A percentile compares a stretch with the other conserved stretches of the same genome.
Evolutionary conservation across 1,140 invertebrate species (phyloP).

Genomic region (Melanaphis sacchari): DNA sequence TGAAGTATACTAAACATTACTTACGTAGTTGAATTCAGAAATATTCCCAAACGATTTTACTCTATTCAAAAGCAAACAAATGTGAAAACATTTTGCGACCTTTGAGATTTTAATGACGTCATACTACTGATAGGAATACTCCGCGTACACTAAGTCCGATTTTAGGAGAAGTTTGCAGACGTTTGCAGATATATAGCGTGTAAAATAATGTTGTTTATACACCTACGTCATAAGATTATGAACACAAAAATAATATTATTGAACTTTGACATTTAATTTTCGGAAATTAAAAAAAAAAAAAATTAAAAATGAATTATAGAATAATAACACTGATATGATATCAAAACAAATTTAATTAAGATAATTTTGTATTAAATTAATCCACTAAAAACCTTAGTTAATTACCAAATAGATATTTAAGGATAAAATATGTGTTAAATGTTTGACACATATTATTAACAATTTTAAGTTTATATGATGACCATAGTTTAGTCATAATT

Average conservation of each 20-base stretch:
- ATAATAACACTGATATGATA: background rate
- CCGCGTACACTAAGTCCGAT: background rate
- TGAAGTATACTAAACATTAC: constrained; percentile 11
- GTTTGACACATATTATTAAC: background rate
- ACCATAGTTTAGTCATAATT: background rate
- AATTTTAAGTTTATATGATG: background rate
- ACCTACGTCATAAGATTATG: constrained; percentile 6
- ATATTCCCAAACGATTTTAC: background rate
- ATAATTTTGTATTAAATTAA: background rate
- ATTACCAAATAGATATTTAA: background rate
- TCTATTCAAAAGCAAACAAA: background rate
- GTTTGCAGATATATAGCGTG: background rate
- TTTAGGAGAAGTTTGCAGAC: background rate
- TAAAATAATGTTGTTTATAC: background rate
- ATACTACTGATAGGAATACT: constrained; percentile 19
- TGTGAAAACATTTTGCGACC: background rate
- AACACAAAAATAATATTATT: background rate
- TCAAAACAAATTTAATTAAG: background rate
- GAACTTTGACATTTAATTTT: background rate
- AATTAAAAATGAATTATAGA: background rate
- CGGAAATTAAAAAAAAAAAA: background rate
- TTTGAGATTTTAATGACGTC: constrained; percentile 42
- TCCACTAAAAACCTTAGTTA: background rate
- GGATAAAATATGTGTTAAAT: background rate
- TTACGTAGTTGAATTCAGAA: background rate